Conservation (phyloP, 2,888 invertebrate genomes). For the Apamea sordens region DNA sequence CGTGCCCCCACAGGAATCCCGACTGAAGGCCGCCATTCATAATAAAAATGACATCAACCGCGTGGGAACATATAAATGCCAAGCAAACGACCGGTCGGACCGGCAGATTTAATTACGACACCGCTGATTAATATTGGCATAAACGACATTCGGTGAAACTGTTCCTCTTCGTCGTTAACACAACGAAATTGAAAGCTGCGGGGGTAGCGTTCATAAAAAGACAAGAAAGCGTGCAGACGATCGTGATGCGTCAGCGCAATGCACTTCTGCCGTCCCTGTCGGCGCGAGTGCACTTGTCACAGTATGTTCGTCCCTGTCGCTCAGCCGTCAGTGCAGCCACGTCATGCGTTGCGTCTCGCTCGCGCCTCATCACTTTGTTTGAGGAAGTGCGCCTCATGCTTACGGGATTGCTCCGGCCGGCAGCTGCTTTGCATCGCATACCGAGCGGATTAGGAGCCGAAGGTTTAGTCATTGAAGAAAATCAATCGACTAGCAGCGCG, state of each 20-base stretch:
- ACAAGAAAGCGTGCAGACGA: constrained; percentile 82
- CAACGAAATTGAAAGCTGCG: constrained; percentile 84
- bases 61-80: constrained; percentile 88
- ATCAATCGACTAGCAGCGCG: constrained; percentile 78
- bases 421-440: constrained; percentile 84
- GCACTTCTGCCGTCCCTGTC: constrained; percentile 82
- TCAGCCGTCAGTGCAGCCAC: constrained; percentile 29
- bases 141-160: constrained; percentile 79
- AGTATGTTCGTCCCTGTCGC: constrained; percentile 70
- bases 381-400: constrained; percentile 84
- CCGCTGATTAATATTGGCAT: constrained; percentile 83
- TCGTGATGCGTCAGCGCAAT: constrained; percentile 88
- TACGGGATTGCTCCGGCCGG: constrained; percentile 80
- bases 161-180: constrained; percentile 72
- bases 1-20: constrained; percentile 74
- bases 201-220: constrained; percentile 81
- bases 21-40: constrained; percentile 82
- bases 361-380: constrained; percentile 75
- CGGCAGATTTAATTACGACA: constrained; percentile 85
- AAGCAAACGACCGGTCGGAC: constrained; percentile 84
- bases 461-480: constrained; percentile 80
- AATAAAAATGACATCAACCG: constrained; percentile 89
- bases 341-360: constrained; percentile 64
- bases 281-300: constrained; percentile 79
- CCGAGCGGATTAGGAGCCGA: constrained; percentile 81